These are phyloP conservation scores for Drosophila longiperda DNA, from an alignment of 2,888 invertebrate species.

Conservation along the genomic window DNA sequence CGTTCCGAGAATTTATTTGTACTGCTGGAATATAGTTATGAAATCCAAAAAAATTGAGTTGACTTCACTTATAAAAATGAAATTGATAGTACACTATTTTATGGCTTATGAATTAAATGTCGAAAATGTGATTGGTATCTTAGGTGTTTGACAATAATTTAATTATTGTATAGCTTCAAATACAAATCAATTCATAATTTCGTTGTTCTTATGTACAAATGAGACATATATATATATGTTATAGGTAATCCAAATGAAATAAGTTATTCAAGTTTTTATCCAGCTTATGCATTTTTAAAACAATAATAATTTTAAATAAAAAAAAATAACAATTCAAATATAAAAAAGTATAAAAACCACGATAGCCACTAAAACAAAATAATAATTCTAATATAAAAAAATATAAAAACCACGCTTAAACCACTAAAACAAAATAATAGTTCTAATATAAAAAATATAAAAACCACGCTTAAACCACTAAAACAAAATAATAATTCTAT, in stretches of 20 bases:
- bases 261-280: neutral
- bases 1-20: constrained; percentile 3
- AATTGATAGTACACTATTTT: neutral
- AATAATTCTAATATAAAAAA: too few species aligned
- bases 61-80: neutral
- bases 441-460: neutral
- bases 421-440: too few species aligned
- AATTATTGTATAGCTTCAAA: neutral
- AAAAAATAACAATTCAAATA: too few species aligned
- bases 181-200: neutral
- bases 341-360: too few species aligned
- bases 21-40: neutral
- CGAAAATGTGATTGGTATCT: neutral
- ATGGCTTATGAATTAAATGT: neutral
- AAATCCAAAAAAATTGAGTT: neutral
- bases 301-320: too few species aligned
- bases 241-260: neutral
- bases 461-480: neutral
- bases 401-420: too few species aligned
- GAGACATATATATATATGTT: neutral
- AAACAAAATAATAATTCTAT: neutral
- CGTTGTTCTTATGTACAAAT: neutral
- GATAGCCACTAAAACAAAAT: too few species aligned
- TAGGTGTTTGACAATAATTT: neutral
- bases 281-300: neutral